These are phyloP conservation scores for Struthio camelus DNA, from an alignment of 2,113 vertebrate genomes.

Conservation along the genomic window DNA sequence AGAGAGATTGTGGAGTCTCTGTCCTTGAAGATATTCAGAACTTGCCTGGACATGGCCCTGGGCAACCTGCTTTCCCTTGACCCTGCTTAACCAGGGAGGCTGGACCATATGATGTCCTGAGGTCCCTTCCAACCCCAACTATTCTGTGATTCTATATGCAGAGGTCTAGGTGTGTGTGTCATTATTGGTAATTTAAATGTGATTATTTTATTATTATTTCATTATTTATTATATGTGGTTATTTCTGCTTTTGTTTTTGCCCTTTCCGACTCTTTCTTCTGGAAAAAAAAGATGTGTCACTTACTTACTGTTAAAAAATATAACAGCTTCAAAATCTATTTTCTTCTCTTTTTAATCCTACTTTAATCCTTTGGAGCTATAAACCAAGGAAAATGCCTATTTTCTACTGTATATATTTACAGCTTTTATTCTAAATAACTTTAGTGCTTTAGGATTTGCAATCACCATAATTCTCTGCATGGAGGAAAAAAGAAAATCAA, in stretches of 20 bases:
- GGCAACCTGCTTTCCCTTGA: no score
- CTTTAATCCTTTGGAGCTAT: slow-evolving; percentile 61
- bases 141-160: not conserved
- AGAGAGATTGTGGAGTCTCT: no score
- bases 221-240: not conserved
- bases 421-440: slow-evolving; percentile 56
- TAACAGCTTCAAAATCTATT: slow-evolving; percentile 64
- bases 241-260: not conserved
- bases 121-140: not conserved
- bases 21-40: no score
- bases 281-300: not conserved
- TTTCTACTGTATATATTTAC: slow-evolving; percentile 61
- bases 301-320: slow-evolving; percentile 29
- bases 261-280: not conserved
- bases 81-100: no score
- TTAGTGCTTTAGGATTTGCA: slow-evolving; percentile 55
- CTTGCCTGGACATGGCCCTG: no score
- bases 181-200: not conserved
- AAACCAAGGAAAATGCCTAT: slow-evolving; percentile 54
- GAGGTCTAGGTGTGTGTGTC: not conserved
- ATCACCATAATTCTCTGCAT: slow-evolving; percentile 31
- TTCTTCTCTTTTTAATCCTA: slow-evolving; percentile 63
- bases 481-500: slow-evolving; percentile 25
- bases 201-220: not conserved
- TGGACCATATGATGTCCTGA: no score